Evolutionary conservation across 2,888 invertebrate species (phyloP).

Genomic region (Helobdella robusta): DNA sequence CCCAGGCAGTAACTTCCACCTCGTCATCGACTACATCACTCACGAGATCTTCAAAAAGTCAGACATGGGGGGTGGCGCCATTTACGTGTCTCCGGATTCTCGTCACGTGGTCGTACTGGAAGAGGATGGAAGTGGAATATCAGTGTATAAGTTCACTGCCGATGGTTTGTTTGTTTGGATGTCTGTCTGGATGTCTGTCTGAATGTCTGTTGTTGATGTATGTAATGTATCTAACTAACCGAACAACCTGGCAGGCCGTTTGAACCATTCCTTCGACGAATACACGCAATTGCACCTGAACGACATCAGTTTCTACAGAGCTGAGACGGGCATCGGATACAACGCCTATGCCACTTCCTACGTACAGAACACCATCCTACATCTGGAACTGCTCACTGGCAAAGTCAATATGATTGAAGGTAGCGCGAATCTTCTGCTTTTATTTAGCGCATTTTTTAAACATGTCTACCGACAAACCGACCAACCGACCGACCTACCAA

Average conservation of each 20-base stretch:
- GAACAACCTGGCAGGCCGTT: conserved; percentile 48
- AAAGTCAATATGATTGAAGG: conserved; percentile 70
- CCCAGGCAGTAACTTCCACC: conserved; percentile 11
- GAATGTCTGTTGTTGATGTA: not conserved
- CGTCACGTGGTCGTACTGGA: conserved; percentile 23
- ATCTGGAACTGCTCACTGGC: conserved; percentile 58
- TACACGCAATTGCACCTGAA: conserved; percentile 66
- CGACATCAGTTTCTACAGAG: conserved; percentile 64
- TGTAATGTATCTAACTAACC: not conserved
- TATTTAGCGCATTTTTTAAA: not conserved
- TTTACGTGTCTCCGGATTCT: conserved; percentile 30
- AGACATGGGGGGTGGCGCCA: conserved; percentile 20
- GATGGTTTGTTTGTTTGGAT: conserved; percentile 16
- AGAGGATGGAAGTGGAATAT: conserved; percentile 17
- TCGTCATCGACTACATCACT: conserved; percentile 29
- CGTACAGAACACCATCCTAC: conserved; percentile 64
- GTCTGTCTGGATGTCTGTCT: not conserved
- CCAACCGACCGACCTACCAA: not conserved
- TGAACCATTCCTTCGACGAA: conserved; percentile 64
- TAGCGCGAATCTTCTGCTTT: not conserved
- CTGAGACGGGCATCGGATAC: conserved; percentile 63
- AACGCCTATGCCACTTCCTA: conserved; percentile 62
- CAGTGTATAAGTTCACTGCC: conserved; percentile 24
- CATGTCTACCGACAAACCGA: not conserved
- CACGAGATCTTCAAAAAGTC: conserved; percentile 27